phyloP scores from a whole-genome alignment of 2,888 invertebrate species.

The Lithophane leautieri region DNA sequence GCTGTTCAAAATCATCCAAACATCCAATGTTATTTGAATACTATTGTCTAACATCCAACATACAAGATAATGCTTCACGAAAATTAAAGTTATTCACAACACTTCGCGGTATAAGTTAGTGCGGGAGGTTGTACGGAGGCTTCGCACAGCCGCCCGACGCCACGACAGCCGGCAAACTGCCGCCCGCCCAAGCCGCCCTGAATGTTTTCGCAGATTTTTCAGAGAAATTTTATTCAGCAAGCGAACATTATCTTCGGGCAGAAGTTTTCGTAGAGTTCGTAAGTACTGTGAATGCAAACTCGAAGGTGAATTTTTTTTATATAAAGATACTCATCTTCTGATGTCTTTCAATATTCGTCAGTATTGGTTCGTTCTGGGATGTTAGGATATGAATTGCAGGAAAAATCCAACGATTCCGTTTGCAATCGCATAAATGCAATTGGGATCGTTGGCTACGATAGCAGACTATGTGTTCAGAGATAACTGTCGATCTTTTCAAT shows the following conservation, averaged over 20 bases:
- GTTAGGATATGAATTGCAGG: neutral
- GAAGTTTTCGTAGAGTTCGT: slow-evolving; percentile 63
- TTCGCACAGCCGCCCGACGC: slow-evolving; percentile 78
- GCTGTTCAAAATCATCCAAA: slow-evolving; percentile 32
- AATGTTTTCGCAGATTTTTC: slow-evolving; percentile 71
- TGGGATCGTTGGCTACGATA: slow-evolving; percentile 9
- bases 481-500: slow-evolving; percentile 15
- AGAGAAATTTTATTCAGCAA: slow-evolving; percentile 79
- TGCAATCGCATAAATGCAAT: slow-evolving; percentile 22
- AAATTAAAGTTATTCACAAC: slow-evolving; percentile 60
- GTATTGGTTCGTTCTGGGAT: neutral
- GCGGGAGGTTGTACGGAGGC: slow-evolving; percentile 64
- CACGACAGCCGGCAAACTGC: slow-evolving; percentile 78
- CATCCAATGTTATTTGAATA: slow-evolving; percentile 30
- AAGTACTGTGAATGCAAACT: slow-evolving; percentile 52
- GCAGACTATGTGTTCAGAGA: neutral
- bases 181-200: slow-evolving; percentile 78
- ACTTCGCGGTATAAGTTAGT: slow-evolving; percentile 63
- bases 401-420: slow-evolving; percentile 10
- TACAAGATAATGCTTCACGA: slow-evolving; percentile 38
- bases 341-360: slow-evolving; percentile 9
- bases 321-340: slow-evolving; percentile 2
- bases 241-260: slow-evolving; percentile 71
- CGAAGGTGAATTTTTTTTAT: slow-evolving; percentile 35
- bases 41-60: slow-evolving; percentile 26